Base-by-base conservation (phyloP, 1,140 invertebrate species). In the Argopecten irradians region DNA sequence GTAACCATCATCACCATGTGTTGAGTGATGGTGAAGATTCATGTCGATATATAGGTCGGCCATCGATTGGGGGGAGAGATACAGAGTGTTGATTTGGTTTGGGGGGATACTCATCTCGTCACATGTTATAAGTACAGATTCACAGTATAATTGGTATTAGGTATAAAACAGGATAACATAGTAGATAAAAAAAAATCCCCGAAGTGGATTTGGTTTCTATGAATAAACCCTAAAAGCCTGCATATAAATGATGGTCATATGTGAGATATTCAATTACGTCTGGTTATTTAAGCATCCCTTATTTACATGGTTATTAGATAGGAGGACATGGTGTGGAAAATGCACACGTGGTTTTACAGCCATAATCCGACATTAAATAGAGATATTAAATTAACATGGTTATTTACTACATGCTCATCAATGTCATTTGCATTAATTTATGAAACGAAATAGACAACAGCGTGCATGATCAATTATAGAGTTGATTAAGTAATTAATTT, bases 31-130 rank as follows among this genome's bases (percentile, higher is more conserved):
- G 55, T 71, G 55, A 28, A 71, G 22, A 71, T 28, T 71, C 55
- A 28, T 71, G 55, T 28, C 55, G 55, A 71, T 71, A n/a, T n/a
- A 71, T 71, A 71, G 55, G 55, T 71, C 55, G 28, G 8, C 55
- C 28, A 71, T 71, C n/a, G 55, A 71, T 71, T 71, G 8, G 7
- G 55, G n/a, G 7, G 55, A 28, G 55, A 71, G 55, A 71, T 71
- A n/a, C n/a, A 28, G 22, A 71, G 55, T 71, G 55, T 71, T n/a
- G 55, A 71, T 71, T 71, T 71, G n/a, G 55, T 71, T 71, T 71
- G 36, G 28, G n/a, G 11, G 55, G 55, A 71, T 71, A 28, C n/a
- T 71, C 55, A 1, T 71, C 28, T 71, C 55, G 55, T 71, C 55
- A 71, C 55, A 71, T 71, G 55, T 5, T 71, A 71, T 71, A 71